A percentile compares a stretch with the other conserved stretches of the same genome.
Conservation (phyloP, 2,797 vertebrate genomes). For the Malacoctenus gilli region DNA sequence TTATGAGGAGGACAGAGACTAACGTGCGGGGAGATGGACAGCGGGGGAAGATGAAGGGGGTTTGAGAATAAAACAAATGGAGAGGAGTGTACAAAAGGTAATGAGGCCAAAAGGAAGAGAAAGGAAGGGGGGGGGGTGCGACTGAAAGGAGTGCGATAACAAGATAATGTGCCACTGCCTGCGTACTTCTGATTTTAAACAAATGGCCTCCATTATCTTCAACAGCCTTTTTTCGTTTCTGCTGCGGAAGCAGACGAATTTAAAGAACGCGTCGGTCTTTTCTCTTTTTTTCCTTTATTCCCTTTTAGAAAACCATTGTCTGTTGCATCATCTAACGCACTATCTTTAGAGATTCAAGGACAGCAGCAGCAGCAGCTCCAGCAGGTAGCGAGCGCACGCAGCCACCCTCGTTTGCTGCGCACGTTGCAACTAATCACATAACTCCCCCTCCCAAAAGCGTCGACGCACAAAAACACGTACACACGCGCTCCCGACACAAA, state of each 20-base stretch:
- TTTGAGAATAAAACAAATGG: constrained; percentile 59
- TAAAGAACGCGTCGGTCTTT: background rate
- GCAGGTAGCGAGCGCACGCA: constrained; percentile 11
- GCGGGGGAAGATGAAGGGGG: constrained; percentile 37
- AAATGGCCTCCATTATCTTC: constrained; percentile 30
- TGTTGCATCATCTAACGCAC: constrained; percentile 26
- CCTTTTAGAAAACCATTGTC: constrained; percentile 2
- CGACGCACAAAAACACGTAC: constrained; percentile 21
- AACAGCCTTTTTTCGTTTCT: constrained; percentile 1
- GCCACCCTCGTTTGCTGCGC: constrained; percentile 42
- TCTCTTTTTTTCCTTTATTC: too few species aligned
- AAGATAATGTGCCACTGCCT: constrained; percentile 39
- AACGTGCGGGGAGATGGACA: constrained; percentile 17
- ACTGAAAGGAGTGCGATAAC: constrained; percentile 41
- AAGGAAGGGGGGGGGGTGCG: too few species aligned
- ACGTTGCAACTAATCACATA: constrained; percentile 47
- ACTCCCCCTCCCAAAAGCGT: constrained; percentile 41
- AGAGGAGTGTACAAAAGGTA: constrained; percentile 55
- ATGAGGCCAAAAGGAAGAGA: constrained; percentile 66
- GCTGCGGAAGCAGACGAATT: constrained; percentile 11
- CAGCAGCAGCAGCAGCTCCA: constrained; percentile 8
- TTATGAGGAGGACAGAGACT: constrained; percentile 31
- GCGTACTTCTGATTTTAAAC: constrained; percentile 32
- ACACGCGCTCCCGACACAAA: constrained; percentile 7
- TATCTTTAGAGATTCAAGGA: constrained; percentile 19